Conservation (phyloP, 1,140 invertebrate genomes). For the Fragariocoptes setiger region DNA sequence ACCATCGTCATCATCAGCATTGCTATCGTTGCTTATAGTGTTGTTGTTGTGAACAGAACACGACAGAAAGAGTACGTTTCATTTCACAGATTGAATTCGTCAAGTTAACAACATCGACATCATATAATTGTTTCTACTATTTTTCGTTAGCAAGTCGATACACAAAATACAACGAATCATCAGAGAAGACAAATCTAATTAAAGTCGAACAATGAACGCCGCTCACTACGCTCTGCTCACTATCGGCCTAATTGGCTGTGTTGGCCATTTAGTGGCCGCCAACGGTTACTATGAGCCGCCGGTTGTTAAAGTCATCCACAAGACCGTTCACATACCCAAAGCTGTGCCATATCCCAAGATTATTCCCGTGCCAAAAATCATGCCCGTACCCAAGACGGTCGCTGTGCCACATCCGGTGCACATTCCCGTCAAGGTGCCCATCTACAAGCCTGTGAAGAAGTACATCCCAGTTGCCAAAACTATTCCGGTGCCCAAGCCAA, state of each 20-base stretch:
- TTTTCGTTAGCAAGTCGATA: too few species aligned
- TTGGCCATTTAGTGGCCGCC: neutral
- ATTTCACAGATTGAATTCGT: too few species aligned
- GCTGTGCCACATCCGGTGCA: conserved; percentile 13
- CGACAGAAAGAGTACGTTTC: too few species aligned
- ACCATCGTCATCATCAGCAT: too few species aligned
- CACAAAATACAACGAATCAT: too few species aligned
- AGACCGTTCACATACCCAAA: conserved; percentile 14
- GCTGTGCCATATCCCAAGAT: conserved; percentile 11
- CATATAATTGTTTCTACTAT: too few species aligned
- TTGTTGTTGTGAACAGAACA: too few species aligned
- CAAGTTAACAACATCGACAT: too few species aligned
- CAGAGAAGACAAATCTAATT: too few species aligned
- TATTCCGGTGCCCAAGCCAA: conserved; percentile 13
- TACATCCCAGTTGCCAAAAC: conserved; percentile 13
- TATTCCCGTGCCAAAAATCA: conserved; percentile 10
- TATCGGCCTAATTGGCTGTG: neutral
- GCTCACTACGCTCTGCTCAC: too few species aligned
- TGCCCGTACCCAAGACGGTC: conserved; percentile 12
- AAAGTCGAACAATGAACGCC: too few species aligned
- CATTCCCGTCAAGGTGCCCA: conserved; percentile 13
- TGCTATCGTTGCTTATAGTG: too few species aligned
- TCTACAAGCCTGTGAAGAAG: conserved; percentile 12
- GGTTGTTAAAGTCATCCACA: conserved; percentile 13
- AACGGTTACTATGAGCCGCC: conserved; percentile 5